Evolutionary conservation across 2,797 vertebrate species (phyloP).

Genomic region (Galaxias olidus): DNA sequence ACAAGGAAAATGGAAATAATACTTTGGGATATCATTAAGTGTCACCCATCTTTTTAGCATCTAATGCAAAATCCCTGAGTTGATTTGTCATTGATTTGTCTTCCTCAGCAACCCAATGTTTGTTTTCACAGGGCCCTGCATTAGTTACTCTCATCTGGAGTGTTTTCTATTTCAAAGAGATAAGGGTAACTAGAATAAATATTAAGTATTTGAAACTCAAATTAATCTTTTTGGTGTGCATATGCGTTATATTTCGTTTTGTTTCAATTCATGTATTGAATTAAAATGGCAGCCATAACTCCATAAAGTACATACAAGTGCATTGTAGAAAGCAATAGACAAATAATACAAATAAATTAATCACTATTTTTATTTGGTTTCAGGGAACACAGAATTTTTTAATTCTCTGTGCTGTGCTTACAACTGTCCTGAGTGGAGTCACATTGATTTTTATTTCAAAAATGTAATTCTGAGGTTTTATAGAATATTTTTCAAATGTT

Average conservation of each 20-base stretch:
- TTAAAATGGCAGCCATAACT: no score
- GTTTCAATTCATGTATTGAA: neutral
- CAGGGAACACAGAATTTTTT: constrained; percentile 17
- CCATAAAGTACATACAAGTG: no score
- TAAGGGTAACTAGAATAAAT: constrained; percentile 19
- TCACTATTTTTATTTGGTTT: neutral
- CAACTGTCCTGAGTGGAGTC: constrained; percentile 26
- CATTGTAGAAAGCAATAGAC: no score
- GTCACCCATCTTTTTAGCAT: no score
- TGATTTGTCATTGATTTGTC: no score
- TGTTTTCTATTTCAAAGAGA: constrained; percentile 29
- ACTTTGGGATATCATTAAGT: no score
- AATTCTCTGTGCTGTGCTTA: constrained; percentile 20
- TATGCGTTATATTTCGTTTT: neutral
- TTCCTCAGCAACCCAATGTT: neutral
- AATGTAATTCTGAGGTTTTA: constrained; percentile 11
- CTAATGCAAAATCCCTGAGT: no score
- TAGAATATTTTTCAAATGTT: neutral
- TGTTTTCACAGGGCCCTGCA: constrained; percentile 20
- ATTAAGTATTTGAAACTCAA: neutral
- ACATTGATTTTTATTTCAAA: constrained; percentile 29
- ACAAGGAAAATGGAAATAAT: no score
- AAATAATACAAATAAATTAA: no score
- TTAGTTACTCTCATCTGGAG: constrained; percentile 29
- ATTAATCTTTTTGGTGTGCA: neutral